Percentiles rank a stretch among this genome's conserved stretches.
Evolutionary conservation across 2,888 invertebrate species (phyloP).

Genomic region (Parnassius mnemosyne): DNA sequence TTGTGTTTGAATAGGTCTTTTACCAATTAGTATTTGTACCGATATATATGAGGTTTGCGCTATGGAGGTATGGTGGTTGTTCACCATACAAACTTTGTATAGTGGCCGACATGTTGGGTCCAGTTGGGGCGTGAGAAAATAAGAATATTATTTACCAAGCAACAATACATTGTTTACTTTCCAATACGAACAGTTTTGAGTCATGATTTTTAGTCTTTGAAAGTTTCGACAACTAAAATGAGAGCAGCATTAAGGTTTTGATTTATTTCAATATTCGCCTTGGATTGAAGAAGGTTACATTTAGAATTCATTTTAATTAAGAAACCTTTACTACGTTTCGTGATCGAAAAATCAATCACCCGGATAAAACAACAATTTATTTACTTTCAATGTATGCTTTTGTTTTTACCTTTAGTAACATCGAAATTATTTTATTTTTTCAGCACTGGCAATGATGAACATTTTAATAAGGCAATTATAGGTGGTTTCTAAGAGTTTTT

Average conservation of each 20-base stretch:
- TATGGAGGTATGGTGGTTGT: slow-evolving; percentile 58
- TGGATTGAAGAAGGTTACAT: slow-evolving; percentile 17
- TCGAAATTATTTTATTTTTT: slow-evolving; percentile 30
- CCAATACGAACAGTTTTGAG: slow-evolving; percentile 50
- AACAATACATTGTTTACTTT: slow-evolving; percentile 59
- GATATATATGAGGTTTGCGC: slow-evolving; percentile 55
- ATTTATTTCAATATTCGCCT: slow-evolving; percentile 28
- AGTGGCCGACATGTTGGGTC: slow-evolving; percentile 48
- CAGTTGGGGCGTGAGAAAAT: slow-evolving; percentile 55
- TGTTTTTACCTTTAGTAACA: too few species aligned
- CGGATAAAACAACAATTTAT: slow-evolving; percentile 11
- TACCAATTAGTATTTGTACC: slow-evolving; percentile 79
- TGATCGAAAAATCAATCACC: slow-evolving; percentile 43
- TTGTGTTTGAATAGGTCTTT: slow-evolving; percentile 78
- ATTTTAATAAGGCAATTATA: slow-evolving; percentile 61
- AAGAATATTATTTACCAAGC: slow-evolving; percentile 51
- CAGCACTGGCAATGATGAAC: slow-evolving; percentile 48
- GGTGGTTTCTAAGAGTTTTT: slow-evolving; percentile 51
- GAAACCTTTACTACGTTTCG: slow-evolving; percentile 56
- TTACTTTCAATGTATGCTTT: slow-evolving; percentile 4
- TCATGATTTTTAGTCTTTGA: slow-evolving; percentile 19
- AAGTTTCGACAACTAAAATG: slow-evolving; percentile 21
- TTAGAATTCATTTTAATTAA: slow-evolving; percentile 23
- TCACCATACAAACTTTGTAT: slow-evolving; percentile 56
- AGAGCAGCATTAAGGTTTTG: slow-evolving; percentile 11